phyloP scores from a whole-genome alignment of 2,888 invertebrate species.

The Lycia hirtaria region DNA sequence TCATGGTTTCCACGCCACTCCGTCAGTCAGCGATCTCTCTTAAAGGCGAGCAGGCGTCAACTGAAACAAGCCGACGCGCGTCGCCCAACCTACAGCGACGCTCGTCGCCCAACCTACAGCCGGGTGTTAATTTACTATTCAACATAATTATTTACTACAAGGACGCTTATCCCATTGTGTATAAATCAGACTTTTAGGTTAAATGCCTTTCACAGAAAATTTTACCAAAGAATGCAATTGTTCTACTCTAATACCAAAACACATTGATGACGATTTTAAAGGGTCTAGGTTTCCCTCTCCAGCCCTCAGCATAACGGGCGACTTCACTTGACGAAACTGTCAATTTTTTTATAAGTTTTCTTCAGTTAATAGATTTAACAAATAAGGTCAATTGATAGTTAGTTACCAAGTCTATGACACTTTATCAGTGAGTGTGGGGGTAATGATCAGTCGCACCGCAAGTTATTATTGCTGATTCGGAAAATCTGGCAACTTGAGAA shows the following conservation, averaged over 20 bases:
- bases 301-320: too few relatives aligned
- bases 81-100: slow-evolving; percentile 1
- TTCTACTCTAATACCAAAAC: slow-evolving; percentile 7
- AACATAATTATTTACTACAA: slow-evolving; percentile 50
- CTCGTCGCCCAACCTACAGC: slow-evolving; percentile 1
- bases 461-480: too few relatives aligned
- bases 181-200: slow-evolving; percentile 61
- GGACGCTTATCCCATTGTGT: slow-evolving; percentile 50
- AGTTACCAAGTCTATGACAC: too few relatives aligned
- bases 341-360: too few relatives aligned
- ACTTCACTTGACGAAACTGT: too few relatives aligned
- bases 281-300: background rate
- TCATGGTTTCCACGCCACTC: background rate
- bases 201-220: slow-evolving; percentile 48
- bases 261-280: background rate
- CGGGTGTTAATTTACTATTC: slow-evolving; percentile 43
- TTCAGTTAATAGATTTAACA: too few relatives aligned
- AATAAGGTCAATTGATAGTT: too few relatives aligned
- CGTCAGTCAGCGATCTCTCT: background rate
- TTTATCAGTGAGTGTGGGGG: too few relatives aligned
- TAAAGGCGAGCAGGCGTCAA: background rate
- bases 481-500: too few relatives aligned
- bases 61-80: slow-evolving; percentile 4
- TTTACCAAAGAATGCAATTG: slow-evolving; percentile 37
- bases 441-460: too few relatives aligned